These are phyloP conservation scores for Geococcyx californianus DNA, from an alignment of 2,113 vertebrate species.

Conservation along the genomic window DNA sequence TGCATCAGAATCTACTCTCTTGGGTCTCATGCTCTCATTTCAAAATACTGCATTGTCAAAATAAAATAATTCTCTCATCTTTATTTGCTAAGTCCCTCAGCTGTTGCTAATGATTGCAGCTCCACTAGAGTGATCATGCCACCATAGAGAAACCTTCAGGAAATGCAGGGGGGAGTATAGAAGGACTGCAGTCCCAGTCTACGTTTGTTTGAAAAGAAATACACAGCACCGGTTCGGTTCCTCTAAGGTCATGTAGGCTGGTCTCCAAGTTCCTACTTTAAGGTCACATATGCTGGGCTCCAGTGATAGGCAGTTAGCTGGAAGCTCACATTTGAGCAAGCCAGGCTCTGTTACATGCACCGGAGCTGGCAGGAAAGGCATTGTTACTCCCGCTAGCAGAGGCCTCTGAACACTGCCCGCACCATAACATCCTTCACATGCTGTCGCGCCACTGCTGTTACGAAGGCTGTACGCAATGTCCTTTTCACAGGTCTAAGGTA, in stretches of 20 bases:
- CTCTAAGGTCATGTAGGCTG: neutral
- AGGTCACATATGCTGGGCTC: neutral
- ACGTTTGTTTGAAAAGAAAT: neutral
- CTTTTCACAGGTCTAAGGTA: neutral
- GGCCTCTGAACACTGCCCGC: neutral
- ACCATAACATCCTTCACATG: neutral
- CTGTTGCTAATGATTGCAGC: neutral
- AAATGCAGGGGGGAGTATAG: neutral
- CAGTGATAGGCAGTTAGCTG: neutral
- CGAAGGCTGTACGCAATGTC: neutral
- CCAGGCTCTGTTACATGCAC: neutral
- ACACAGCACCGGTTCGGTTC: neutral
- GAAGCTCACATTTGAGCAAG: neutral
- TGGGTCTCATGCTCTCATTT: neutral
- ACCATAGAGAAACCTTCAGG: neutral
- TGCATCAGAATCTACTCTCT: fast-evolving
- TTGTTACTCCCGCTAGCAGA: neutral
- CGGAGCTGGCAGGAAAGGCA: neutral
- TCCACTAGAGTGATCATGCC: no score
- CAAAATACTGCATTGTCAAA: neutral
- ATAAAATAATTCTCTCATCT: neutral
- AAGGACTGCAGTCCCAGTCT: neutral
- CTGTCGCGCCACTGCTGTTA: fast-evolving
- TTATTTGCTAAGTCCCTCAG: neutral
- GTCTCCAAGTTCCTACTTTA: neutral